These are phyloP conservation scores for Mythimna lalbum DNA, from an alignment of 2,888 invertebrate genomes.

Conservation along the genomic window DNA sequence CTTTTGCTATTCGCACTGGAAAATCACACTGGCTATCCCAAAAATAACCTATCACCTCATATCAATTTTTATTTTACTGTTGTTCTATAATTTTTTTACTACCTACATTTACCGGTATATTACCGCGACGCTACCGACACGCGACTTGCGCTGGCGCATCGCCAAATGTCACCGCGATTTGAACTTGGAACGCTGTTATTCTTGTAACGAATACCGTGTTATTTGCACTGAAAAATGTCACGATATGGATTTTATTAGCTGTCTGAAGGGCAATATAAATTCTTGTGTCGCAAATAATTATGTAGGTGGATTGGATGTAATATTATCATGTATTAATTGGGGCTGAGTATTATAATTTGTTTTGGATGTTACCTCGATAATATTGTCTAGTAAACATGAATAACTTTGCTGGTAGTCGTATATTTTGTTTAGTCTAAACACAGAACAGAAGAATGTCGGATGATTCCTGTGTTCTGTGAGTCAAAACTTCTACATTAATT, in stretches of 20 bases:
- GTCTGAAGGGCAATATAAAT: constrained; percentile 29
- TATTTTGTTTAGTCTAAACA: not conserved
- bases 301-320: constrained; percentile 1
- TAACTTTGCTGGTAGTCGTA: not conserved
- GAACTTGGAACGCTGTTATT: constrained; percentile 75
- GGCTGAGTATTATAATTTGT: not conserved
- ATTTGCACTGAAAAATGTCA: constrained; percentile 68
- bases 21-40: not conserved
- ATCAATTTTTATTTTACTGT: not conserved
- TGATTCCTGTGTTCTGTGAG: too few relatives aligned
- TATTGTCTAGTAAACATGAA: not conserved
- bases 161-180: constrained; percentile 71
- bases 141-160: constrained; percentile 61
- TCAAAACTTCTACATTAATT: too few relatives aligned
- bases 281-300: constrained; percentile 3
- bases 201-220: constrained; percentile 69
- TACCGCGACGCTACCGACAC: constrained; percentile 54
- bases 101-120: constrained; percentile 42
- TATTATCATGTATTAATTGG: constrained; percentile 8
- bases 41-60: constrained; percentile 35
- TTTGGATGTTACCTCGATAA: constrained; percentile 3
- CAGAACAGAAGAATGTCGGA: too few relatives aligned
- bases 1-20: not conserved
- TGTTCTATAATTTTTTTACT: constrained; percentile 29
- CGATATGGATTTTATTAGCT: constrained; percentile 54